These are phyloP conservation scores for Eueides isabella DNA, from an alignment of 1,140 invertebrate genomes.

Conservation along the genomic window DNA sequence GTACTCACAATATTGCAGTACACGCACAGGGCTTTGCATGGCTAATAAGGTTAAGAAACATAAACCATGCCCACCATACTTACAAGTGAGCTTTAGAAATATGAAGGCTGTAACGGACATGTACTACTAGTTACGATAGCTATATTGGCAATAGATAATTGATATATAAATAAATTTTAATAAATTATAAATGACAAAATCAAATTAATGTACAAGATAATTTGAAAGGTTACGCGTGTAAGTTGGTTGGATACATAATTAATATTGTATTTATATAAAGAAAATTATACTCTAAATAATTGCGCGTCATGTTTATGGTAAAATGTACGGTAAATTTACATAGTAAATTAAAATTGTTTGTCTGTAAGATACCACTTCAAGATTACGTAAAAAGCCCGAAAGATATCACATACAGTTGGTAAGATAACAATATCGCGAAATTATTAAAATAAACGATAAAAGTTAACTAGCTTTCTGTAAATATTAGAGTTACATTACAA, in stretches of 20 bases:
- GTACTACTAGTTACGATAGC: constrained; percentile 33
- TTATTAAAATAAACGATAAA: too few species aligned
- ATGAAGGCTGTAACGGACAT: constrained; percentile 32
- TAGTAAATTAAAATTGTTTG: background rate
- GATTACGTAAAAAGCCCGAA: too few species aligned
- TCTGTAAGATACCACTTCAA: too few species aligned
- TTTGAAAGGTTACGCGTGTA: constrained; percentile 1
- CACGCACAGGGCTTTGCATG: constrained; percentile 31
- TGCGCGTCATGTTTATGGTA: background rate
- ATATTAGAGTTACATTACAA: too few species aligned
- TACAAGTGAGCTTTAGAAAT: constrained; percentile 31
- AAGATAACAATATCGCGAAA: background rate
- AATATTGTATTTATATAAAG: background rate
- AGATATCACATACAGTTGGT: background rate
- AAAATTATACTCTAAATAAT: background rate
- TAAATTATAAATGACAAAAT: constrained; percentile 15
- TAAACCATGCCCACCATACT: constrained; percentile 29
- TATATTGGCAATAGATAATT: constrained; percentile 25
- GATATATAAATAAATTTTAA: constrained; percentile 7
- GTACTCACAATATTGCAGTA: constrained; percentile 34
- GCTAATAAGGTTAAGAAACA: constrained; percentile 38
- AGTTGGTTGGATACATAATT: background rate
- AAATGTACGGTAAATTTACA: background rate
- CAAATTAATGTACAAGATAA: constrained; percentile 5
- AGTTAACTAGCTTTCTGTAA: too few species aligned